Evolutionary conservation across 2,797 vertebrate genomes (phyloP).

Genomic region (Coregonus suidteri): DNA sequence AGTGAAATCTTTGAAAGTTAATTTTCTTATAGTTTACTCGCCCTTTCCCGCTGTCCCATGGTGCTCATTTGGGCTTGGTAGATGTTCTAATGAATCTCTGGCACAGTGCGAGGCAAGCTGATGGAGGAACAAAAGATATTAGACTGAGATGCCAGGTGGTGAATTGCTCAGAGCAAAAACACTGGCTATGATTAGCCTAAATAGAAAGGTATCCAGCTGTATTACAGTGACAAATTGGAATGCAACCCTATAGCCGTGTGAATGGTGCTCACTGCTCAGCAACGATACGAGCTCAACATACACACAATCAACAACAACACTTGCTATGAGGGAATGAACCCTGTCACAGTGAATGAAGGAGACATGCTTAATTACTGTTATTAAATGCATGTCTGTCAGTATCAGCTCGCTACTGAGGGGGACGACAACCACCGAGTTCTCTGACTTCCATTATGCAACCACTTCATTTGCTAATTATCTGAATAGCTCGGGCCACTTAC

Average conservation of each 20-base stretch:
- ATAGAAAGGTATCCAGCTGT: slow-evolving; percentile 52
- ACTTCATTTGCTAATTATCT: slow-evolving; percentile 68
- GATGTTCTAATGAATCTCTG: slow-evolving; percentile 66
- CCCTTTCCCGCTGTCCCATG: slow-evolving; percentile 42
- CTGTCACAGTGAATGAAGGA: slow-evolving; percentile 54
- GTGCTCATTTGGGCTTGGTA: slow-evolving; percentile 56
- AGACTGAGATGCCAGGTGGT: slow-evolving; percentile 58
- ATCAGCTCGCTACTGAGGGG: slow-evolving; percentile 39
- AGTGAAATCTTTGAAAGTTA: slow-evolving; percentile 48
- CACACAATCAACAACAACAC: slow-evolving; percentile 51
- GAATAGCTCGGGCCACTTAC: slow-evolving; percentile 48
- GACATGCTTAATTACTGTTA: slow-evolving; percentile 59
- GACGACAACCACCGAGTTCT: background rate
- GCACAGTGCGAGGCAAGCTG: slow-evolving; percentile 49
- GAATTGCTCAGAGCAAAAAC: slow-evolving; percentile 40
- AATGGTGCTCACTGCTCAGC: slow-evolving; percentile 3
- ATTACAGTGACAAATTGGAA: slow-evolving; percentile 33
- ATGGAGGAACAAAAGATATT: slow-evolving; percentile 49
- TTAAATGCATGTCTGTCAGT: slow-evolving; percentile 63
- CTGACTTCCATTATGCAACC: slow-evolving; percentile 38
- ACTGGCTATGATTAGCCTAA: slow-evolving; percentile 36
- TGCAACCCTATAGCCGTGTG: background rate
- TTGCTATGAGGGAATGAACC: slow-evolving; percentile 50
- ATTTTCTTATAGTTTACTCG: slow-evolving; percentile 39
- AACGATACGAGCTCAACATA: slow-evolving; percentile 43